Conservation (phyloP, 2,888 invertebrate species). For the Tridacna crocea region DNA sequence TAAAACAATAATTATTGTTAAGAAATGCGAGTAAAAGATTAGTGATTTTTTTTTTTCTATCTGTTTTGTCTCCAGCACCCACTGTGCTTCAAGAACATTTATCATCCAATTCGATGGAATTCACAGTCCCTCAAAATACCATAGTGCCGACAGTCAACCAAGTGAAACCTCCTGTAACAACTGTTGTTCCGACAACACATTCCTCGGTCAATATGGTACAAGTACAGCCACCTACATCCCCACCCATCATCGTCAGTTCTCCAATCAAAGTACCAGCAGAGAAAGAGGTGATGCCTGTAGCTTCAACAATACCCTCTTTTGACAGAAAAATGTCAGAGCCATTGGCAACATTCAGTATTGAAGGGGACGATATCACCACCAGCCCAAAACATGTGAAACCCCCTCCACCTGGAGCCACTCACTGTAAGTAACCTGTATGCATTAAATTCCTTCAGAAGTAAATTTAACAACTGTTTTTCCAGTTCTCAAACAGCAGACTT, state of each 20-base stretch:
- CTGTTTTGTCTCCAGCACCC: constrained; percentile 2
- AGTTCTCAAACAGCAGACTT: too few relatives aligned
- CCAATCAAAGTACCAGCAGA: constrained; percentile 61
- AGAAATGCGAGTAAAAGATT: not conserved
- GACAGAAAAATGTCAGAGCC: constrained; percentile 50
- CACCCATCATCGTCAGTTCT: constrained; percentile 69
- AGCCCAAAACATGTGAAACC: constrained; percentile 80
- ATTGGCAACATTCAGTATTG: constrained; percentile 66
- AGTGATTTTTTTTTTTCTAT: too few relatives aligned
- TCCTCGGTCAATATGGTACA: constrained; percentile 15
- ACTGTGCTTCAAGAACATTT: constrained; percentile 5
- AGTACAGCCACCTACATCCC: constrained; percentile 56
- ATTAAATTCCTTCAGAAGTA: not conserved
- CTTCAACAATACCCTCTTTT: constrained; percentile 42
- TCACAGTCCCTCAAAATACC: not conserved
- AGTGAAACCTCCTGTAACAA: constrained; percentile 33
- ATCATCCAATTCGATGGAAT: not conserved
- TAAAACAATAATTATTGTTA: not conserved
- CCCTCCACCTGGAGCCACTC: constrained; percentile 80
- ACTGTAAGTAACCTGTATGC: constrained; percentile 73
- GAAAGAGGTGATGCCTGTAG: constrained; percentile 48
- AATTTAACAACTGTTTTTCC: too few relatives aligned
- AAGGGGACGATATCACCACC: constrained; percentile 76
- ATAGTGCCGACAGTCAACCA: constrained; percentile 39
- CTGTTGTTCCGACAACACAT: constrained; percentile 33